Evolutionary conservation across 2,797 vertebrate genomes (phyloP).

Genomic region (Chelon labrosus): DNA sequence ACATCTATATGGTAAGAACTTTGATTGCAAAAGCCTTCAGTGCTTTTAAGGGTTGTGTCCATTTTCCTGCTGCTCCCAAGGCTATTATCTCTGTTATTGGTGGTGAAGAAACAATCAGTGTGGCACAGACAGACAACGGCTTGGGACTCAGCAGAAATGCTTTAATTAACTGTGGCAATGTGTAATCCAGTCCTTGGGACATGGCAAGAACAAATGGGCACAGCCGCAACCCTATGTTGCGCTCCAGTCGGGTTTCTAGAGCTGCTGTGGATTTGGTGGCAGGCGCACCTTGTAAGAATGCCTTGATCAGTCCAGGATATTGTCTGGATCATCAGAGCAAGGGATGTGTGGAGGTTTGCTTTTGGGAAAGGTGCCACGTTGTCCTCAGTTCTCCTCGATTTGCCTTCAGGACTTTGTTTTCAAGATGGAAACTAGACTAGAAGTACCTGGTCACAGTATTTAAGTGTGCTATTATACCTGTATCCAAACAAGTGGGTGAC

Average conservation of each 20-base stretch:
- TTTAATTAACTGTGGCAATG: constrained; percentile 76
- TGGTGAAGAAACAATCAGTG: constrained; percentile 52
- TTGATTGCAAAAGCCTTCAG: constrained; percentile 58
- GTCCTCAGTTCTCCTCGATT: constrained; percentile 8
- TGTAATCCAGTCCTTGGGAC: constrained; percentile 66
- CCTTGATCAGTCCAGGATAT: constrained; percentile 16
- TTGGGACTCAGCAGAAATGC: constrained; percentile 55
- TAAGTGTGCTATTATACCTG: constrained; percentile 15
- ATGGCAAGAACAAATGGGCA: constrained; percentile 53
- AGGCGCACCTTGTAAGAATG: constrained; percentile 19
- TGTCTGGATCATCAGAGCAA: constrained; percentile 9
- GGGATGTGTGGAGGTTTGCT: constrained; percentile 33
- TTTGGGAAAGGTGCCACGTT: constrained; percentile 35
- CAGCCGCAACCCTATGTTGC: constrained; percentile 24
- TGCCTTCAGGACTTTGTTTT: constrained; percentile 19
- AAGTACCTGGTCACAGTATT: background rate
- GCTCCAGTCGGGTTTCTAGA: constrained; percentile 32
- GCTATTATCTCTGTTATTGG: constrained; percentile 58
- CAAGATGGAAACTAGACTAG: background rate
- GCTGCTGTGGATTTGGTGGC: constrained; percentile 49
- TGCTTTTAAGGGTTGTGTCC: constrained; percentile 52
- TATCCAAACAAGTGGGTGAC: background rate
- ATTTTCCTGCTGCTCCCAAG: constrained; percentile 51
- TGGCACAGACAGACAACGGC: constrained; percentile 47
- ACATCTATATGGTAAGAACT: constrained; percentile 54